Evolutionary conservation across 2,888 invertebrate species (phyloP).

Genomic region (Chelonus formosanus): DNA sequence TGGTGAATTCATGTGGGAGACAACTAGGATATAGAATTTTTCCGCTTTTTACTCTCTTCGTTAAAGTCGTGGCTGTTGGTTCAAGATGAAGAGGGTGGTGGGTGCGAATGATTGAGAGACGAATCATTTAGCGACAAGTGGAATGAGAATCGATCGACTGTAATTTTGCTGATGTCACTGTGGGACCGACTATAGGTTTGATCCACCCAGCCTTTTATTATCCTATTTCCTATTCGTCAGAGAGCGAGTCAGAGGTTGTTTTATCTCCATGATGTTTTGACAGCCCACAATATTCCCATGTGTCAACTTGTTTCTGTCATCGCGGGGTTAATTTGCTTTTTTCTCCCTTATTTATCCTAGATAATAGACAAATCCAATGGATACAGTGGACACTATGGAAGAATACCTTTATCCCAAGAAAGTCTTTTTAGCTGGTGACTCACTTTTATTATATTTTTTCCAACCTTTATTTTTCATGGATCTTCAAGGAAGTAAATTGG

Average conservation of each 20-base stretch:
- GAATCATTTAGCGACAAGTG: constrained; percentile 20
- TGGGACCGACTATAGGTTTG: constrained; percentile 19
- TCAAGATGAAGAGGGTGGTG: constrained; percentile 1
- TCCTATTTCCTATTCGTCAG: constrained; percentile 11
- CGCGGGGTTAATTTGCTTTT: constrained; percentile 5
- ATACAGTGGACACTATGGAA: no score
- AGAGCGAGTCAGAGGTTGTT: constrained; percentile 26
- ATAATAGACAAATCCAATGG: no score
- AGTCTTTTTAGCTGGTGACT: no score
- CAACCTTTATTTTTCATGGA: no score
- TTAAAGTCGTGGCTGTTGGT: constrained; percentile 5
- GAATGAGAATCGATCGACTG: constrained; percentile 21
- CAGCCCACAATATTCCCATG: constrained; percentile 22
- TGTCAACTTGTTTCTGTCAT: constrained; percentile 20
- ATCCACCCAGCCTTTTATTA: constrained; percentile 13
- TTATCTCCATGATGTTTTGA: constrained; percentile 42
- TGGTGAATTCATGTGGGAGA: constrained; percentile 1
- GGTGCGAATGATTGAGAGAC: constrained; percentile 18
- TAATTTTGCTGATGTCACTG: constrained; percentile 31
- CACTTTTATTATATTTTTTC: no score
- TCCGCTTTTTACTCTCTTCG: constrained; percentile 9
- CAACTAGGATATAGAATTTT: constrained; percentile 10
- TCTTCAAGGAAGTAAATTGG: no score
- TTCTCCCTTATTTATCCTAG: not conserved
- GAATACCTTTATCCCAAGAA: no score